These are phyloP conservation scores for Drosophila mojavensis DNA, from an alignment of 1,140 invertebrate genomes.

Conservation along the genomic window DNA sequence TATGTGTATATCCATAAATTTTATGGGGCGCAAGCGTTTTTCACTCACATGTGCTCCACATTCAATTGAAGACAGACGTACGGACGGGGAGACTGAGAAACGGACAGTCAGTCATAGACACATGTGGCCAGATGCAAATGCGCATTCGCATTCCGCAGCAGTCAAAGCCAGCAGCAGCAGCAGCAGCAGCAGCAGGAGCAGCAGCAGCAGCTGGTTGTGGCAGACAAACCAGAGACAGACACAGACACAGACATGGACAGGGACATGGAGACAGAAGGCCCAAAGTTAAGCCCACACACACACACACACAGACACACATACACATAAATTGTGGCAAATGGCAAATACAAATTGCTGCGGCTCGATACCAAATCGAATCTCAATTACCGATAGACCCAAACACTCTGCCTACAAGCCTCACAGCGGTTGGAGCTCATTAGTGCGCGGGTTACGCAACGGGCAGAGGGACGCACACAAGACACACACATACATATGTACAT, in stretches of 20 bases:
- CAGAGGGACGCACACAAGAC: neutral
- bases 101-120: constrained; percentile 8
- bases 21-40: constrained; percentile 15
- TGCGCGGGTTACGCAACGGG: constrained; percentile 30
- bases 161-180: constrained; percentile 27
- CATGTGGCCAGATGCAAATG: constrained; percentile 55
- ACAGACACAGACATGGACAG: constrained; percentile 2
- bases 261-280: neutral
- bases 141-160: constrained; percentile 45
- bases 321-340: constrained; percentile 43
- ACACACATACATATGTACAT: neutral
- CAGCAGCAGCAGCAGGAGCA: constrained; percentile 21
- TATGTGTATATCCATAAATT: neutral
- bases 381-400: constrained; percentile 48
- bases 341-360: constrained; percentile 50
- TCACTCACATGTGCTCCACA: constrained; percentile 29
- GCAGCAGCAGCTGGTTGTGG: constrained; percentile 17
- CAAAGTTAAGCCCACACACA: constrained; percentile 38
- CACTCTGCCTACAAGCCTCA: constrained; percentile 34
- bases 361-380: constrained; percentile 48
- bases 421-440: constrained; percentile 47
- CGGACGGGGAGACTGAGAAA: neutral
- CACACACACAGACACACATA: constrained; percentile 35
- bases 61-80: constrained; percentile 3
- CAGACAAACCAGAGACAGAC: constrained; percentile 34